Percentiles rank a stretch among this genome's conserved stretches.
Conservation (phyloP, 2,888 invertebrate species). For the Dolichomitus sp. region DNA sequence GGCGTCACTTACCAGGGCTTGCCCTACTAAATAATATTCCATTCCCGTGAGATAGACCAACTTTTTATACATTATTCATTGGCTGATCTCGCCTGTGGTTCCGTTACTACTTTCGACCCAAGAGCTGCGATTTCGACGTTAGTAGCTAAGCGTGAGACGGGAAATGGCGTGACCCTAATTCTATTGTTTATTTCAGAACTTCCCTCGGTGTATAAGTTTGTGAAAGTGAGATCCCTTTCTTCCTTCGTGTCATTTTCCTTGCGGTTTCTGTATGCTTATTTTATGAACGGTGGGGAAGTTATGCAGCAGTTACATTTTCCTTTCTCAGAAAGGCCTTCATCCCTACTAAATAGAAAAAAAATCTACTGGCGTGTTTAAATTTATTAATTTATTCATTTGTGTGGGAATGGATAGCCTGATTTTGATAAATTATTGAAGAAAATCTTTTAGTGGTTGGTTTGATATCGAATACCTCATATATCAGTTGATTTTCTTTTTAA, state of each 20-base stretch:
- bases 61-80: constrained; percentile 57
- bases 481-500: too few relatives aligned
- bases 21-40: constrained; percentile 26
- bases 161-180: constrained; percentile 36
- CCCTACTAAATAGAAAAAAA: not conserved
- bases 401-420: too few relatives aligned
- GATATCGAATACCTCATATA: too few relatives aligned
- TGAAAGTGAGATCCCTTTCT: not conserved
- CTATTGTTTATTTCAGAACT: constrained; percentile 47
- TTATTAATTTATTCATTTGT: not conserved
- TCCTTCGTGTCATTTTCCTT: not conserved
- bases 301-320: not conserved
- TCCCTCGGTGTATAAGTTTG: not conserved
- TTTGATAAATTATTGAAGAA: too few relatives aligned
- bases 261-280: constrained; percentile 25
- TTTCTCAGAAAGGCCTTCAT: not conserved
- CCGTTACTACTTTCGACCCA: constrained; percentile 16
- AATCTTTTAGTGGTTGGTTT: too few relatives aligned
- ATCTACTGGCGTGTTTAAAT: too few relatives aligned
- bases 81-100: constrained; percentile 15
- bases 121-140: not conserved
- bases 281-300: not conserved
- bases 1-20: not conserved
- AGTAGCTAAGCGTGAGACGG: not conserved
- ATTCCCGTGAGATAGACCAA: constrained; percentile 13